Base-by-base conservation (phyloP, 2,113 vertebrate species). In the Antechinus stuartii region DNA sequence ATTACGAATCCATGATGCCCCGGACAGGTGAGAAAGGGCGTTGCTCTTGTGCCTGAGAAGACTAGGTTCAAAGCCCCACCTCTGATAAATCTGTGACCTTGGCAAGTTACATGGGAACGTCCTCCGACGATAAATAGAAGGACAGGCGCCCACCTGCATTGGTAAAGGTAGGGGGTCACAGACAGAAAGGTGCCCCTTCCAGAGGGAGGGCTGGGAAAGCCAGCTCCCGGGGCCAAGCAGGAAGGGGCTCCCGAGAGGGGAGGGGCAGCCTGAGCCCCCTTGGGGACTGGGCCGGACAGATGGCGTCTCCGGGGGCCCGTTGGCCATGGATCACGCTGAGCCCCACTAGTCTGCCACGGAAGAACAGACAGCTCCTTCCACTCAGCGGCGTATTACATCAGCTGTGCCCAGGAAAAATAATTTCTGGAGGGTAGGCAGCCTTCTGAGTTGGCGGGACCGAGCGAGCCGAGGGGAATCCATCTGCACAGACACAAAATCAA, bases 391-490 rank as follows among this genome's bases (percentile, higher is more conserved):
- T 57, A 90, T 25, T 94, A 53, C 68, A 94, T 93, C 68, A n/a
- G n/a, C n/a, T 93, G 93, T 93, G 84, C 91, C 90, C 90, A 95
- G 96, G 93, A 26, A 91, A 96, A 96, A 93, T 93, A 68, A 92
- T 96, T 95, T 96, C 92, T 95, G 84, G 30, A 95, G 94, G 92
- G 76, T 94, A 97, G 94, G 61, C 54, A 49, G 55, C 24, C 30
- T 52, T 94, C 84, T 47, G 49, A 55, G 54, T 52, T 68, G 90
- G 35, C 25, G 52, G 95, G 95, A 30, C 90, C 96, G 96, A n/a
- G 35, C 35, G 35, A 76, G 94, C 90, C 91, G 91, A 96, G 96
- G 90, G 24, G 92, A 93, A 92, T 91, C 57, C 0, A 3, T 94
- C 92, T 94, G 49, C 35, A 54, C 46, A 54, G 53, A 95, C 91